Percentiles rank a stretch among this genome's conserved stretches.
Evolutionary conservation across 2,113 vertebrate species (phyloP).

Genomic region (Cygnus atratus): DNA sequence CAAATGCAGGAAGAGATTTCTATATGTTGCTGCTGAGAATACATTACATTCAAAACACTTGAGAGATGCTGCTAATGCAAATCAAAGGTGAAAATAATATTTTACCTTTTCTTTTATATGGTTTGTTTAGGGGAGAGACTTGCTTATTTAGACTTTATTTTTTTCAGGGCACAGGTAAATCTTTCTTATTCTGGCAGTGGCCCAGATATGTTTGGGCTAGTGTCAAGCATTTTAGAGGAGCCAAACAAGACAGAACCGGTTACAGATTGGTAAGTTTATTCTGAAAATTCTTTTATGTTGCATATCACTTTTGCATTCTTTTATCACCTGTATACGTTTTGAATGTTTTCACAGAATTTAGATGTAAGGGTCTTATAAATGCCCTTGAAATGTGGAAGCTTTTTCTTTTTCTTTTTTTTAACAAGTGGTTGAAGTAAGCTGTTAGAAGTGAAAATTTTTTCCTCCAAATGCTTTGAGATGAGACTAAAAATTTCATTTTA

Average conservation of each 20-base stretch:
- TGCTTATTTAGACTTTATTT: not conserved
- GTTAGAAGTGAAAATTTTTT: not conserved
- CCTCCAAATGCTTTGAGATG: not conserved
- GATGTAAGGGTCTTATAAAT: not conserved
- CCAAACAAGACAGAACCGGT: slow-evolving; percentile 65
- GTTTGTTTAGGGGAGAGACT: not conserved
- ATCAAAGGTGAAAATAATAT: not conserved
- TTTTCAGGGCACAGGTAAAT: slow-evolving; percentile 50
- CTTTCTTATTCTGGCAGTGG: slow-evolving; percentile 64
- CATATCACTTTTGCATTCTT: not conserved
- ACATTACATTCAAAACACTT: not conserved
- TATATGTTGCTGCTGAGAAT: not conserved
- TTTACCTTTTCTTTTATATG: not conserved
- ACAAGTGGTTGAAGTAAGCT: not conserved
- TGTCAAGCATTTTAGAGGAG: slow-evolving; percentile 72
- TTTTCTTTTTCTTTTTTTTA: not conserved
- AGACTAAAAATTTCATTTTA: not conserved
- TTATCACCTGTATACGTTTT: not conserved
- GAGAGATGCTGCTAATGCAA: not conserved
- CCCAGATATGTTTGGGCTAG: slow-evolving; percentile 68
- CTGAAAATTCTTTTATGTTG: fast-evolving
- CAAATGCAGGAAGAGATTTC: not conserved
- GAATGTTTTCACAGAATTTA: not conserved
- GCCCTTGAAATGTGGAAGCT: not conserved
- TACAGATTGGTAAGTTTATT: slow-evolving; percentile 70